These are phyloP conservation scores for Myotis findleyi DNA, from an alignment of 2,797 vertebrate species.

Conservation along the genomic window DNA sequence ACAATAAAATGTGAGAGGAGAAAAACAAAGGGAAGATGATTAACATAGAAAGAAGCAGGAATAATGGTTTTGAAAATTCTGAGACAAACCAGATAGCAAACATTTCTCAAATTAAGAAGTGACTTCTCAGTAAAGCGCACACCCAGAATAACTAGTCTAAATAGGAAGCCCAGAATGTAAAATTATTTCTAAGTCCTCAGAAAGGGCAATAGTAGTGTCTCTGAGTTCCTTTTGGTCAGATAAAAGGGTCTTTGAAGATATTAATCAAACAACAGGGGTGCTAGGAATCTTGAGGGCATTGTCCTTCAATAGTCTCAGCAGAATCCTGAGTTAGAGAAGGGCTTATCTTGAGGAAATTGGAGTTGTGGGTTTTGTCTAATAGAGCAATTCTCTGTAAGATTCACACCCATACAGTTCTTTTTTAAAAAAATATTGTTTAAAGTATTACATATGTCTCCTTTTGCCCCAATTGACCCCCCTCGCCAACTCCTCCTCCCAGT, in stretches of 20 bases:
- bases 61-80: background rate
- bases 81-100: background rate
- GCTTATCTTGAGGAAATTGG: background rate
- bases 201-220: background rate
- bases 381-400: background rate
- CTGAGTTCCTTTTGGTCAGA: background rate
- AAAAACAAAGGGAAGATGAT: background rate
- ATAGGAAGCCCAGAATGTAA: background rate
- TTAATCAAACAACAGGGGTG: background rate
- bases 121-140: background rate
- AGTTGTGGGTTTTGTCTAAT: background rate
- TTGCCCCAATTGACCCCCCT: too few species aligned
- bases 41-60: background rate
- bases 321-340: background rate
- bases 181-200: background rate
- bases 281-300: background rate
- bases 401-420: background rate
- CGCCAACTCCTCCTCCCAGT: too few species aligned
- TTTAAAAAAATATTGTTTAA: background rate
- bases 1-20: background rate
- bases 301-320: background rate
- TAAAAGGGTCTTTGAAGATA: background rate
- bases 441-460: background rate
- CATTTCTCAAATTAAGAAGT: slow-evolving; percentile 16
- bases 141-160: background rate